Percentiles rank a stretch among this genome's conserved stretches.
Evolutionary conservation across 2,888 invertebrate species (phyloP).

Genomic region (Odontomyia ornata): DNA sequence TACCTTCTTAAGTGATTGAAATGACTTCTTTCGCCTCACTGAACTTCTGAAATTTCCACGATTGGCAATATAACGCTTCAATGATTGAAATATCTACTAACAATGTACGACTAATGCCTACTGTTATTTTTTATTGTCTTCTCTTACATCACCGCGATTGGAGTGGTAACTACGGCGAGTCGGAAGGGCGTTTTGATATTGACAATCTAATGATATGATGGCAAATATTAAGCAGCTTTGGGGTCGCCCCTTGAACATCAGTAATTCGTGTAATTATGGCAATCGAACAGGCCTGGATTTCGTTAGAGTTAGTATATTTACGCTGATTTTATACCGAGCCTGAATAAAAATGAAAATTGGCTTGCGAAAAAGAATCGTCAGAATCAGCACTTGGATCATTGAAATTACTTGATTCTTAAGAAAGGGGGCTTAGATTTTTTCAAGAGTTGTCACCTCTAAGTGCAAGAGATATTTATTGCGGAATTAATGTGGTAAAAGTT

Average conservation of each 20-base stretch:
- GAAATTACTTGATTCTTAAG: background rate
- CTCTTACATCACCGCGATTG: background rate
- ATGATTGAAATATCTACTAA: conserved; percentile 39
- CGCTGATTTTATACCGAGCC: background rate
- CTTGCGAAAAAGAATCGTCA: conserved; percentile 21
- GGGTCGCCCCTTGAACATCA: background rate
- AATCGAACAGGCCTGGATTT: background rate
- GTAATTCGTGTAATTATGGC: background rate
- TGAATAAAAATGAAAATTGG: conserved; percentile 42
- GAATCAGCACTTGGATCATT: conserved; percentile 9
- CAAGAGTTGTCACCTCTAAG: background rate
- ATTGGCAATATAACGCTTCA: conserved; percentile 27
- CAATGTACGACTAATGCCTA: conserved; percentile 41
- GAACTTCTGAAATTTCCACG: too few relatives aligned
- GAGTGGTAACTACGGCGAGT: background rate
- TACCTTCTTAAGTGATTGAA: too few relatives aligned
- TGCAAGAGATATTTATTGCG: background rate
- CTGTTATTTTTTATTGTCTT: conserved; percentile 43
- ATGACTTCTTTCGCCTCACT: too few relatives aligned
- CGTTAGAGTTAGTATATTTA: background rate
- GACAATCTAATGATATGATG: conserved; percentile 27
- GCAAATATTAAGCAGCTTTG: background rate
- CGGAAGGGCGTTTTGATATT: background rate
- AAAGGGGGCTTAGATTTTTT: background rate
- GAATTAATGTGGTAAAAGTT: background rate